A percentile compares a stretch with the other conserved stretches of the same genome.
Evolutionary conservation across 2,888 invertebrate genomes (phyloP).

Genomic region (Barypeithes pellucidus): DNA sequence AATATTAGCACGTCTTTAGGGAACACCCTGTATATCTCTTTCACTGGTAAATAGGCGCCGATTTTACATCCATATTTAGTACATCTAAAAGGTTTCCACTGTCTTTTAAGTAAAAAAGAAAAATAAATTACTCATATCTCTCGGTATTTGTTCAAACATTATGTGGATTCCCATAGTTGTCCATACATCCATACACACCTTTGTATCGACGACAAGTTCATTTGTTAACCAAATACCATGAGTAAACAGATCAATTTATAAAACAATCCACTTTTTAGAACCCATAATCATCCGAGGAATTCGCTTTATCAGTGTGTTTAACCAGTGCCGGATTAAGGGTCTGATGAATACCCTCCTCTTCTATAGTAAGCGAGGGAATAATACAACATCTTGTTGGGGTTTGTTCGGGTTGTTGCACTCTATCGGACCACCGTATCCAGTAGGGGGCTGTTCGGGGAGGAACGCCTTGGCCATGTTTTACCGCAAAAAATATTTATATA

Average conservation of each 20-base stretch:
- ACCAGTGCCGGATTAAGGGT: background rate
- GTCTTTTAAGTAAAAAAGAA: constrained; percentile 33
- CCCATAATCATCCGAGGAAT: constrained; percentile 47
- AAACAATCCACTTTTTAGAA: constrained; percentile 51
- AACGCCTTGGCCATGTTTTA: no score
- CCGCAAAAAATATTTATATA: no score
- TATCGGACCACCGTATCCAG: no score
- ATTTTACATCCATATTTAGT: no score
- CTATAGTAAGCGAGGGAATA: no score
- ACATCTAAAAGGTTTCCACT: constrained; percentile 33
- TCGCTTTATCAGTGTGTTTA: constrained; percentile 47
- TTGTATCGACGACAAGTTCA: constrained; percentile 50
- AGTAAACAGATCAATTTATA: constrained; percentile 51
- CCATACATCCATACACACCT: constrained; percentile 45
- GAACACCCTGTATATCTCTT: no score
- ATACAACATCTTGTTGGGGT: no score
- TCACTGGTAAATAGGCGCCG: no score
- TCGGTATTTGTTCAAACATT: constrained; percentile 41
- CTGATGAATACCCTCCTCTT: no score
- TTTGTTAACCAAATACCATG: constrained; percentile 50
- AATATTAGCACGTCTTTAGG: no score
- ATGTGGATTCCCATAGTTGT: constrained; percentile 49
- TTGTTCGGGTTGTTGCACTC: no score
- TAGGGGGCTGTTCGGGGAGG: no score
- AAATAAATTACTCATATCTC: constrained; percentile 33